These are phyloP conservation scores for Acleris literana DNA, from an alignment of 2,888 invertebrate species.

Conservation along the genomic window DNA sequence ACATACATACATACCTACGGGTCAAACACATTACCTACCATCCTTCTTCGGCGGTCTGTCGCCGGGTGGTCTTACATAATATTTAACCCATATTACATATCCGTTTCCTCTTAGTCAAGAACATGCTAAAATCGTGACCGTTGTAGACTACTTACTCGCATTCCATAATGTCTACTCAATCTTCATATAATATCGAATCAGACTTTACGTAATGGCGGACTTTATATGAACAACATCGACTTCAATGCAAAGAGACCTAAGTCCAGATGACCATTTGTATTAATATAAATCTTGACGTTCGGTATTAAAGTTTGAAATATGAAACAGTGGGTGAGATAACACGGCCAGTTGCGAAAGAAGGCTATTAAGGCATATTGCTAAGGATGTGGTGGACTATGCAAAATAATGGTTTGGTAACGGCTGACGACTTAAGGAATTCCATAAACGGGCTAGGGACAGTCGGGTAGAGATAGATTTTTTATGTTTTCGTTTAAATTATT, in stretches of 20 bases:
- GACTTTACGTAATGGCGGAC: not conserved
- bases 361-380: conserved; percentile 37
- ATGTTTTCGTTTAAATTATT: not conserved
- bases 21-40: too few relatives aligned
- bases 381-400: conserved; percentile 51
- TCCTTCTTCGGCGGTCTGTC: too few relatives aligned
- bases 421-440: conserved; percentile 55
- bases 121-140: too few relatives aligned
- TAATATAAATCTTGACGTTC: too few relatives aligned
- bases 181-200: not conserved
- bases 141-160: too few relatives aligned
- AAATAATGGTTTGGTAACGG: conserved; percentile 43
- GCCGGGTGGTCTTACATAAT: too few relatives aligned
- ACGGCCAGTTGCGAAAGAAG: conserved; percentile 23
- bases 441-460: conserved; percentile 50
- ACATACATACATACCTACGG: too few relatives aligned
- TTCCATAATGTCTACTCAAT: not conserved
- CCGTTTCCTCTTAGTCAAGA: too few relatives aligned
- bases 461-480: conserved; percentile 1
- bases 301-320: too few relatives aligned
- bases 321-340: conserved; percentile 1
- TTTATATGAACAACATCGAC: not conserved
- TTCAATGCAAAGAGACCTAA: too few relatives aligned
- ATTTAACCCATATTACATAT: too few relatives aligned
- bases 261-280: too few relatives aligned